Conservation (phyloP, 2,113 vertebrate species). For the Circaetus cinerascens region DNA sequence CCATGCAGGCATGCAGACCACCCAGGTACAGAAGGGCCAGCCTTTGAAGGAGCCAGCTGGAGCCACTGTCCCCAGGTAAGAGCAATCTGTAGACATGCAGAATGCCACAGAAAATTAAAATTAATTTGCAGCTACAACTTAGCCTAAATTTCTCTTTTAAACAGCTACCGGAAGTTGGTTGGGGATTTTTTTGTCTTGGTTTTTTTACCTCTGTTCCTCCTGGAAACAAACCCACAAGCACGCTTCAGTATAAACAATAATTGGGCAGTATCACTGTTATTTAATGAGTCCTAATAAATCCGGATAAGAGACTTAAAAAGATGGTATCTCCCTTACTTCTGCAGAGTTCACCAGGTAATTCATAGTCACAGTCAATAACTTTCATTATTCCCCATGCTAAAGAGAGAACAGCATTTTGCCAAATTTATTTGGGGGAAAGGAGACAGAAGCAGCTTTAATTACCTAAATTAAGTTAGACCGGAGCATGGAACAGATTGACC, state of each 20-base stretch:
- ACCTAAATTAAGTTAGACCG: not conserved
- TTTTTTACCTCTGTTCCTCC: not conserved
- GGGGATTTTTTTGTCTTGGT: rapidly evolving
- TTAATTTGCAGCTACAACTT: not conserved
- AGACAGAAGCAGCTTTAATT: not conserved
- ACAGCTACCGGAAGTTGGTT: not conserved
- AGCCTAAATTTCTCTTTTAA: not conserved
- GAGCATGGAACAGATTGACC: not conserved
- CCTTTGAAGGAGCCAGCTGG: not conserved
- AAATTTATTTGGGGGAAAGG: not conserved
- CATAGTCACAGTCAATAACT: not conserved
- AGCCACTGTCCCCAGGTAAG: not conserved
- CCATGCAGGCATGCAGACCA: not conserved
- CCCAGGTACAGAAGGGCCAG: not conserved
- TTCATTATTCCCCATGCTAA: not conserved
- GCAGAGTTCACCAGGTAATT: not conserved
- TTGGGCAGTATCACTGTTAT: not conserved
- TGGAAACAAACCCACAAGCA: not conserved
- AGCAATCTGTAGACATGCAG: not conserved
- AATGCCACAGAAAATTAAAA: not conserved
- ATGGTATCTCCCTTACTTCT: not conserved
- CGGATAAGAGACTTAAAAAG: not conserved
- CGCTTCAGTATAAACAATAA: not conserved
- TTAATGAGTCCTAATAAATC: not conserved
- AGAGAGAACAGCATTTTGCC: not conserved